These are phyloP conservation scores for Pygmarrhopalites habei DNA, from an alignment of 1,140 invertebrate genomes.

Conservation along the genomic window DNA sequence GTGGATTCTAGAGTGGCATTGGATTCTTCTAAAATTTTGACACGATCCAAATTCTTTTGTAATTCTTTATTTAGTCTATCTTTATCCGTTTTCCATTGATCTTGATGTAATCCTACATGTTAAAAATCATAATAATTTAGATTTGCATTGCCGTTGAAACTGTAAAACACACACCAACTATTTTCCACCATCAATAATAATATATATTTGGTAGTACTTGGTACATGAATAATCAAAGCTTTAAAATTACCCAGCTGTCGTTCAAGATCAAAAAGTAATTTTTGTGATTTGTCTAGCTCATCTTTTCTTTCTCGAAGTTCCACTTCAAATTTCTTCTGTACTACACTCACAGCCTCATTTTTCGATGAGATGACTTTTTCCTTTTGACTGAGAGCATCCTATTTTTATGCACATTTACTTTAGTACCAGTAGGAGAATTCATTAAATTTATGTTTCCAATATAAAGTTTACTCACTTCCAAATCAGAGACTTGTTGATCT, in stretches of 20 bases:
- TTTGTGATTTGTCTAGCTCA: conserved; percentile 25
- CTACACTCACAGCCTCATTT: conserved; percentile 28
- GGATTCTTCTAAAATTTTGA: conserved; percentile 37
- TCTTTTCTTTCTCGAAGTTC: conserved; percentile 23
- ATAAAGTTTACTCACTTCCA: conserved; percentile 12
- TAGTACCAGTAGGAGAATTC: neutral
- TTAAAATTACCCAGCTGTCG: neutral
- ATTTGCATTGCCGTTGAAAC: no score
- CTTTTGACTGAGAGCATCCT: conserved; percentile 24
- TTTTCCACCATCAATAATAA: no score
- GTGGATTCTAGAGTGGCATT: conserved; percentile 42
- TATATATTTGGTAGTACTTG: no score
- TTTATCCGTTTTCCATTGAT: conserved; percentile 23
- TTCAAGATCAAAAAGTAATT: conserved; percentile 25
- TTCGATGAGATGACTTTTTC: conserved; percentile 28
- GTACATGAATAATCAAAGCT: no score
- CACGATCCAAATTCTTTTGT: neutral
- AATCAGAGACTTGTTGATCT: conserved; percentile 17
- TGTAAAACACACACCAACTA: no score
- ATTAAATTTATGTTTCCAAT: neutral
- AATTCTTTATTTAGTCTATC: conserved; percentile 13
- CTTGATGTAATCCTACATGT: conserved; percentile 19
- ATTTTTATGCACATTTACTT: no score
- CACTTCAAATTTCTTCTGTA: conserved; percentile 23
- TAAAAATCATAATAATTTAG: no score